A percentile compares a stretch with the other conserved stretches of the same genome.
Conservation (phyloP, 2,797 vertebrate genomes). For the Centropyge bicolor region DNA sequence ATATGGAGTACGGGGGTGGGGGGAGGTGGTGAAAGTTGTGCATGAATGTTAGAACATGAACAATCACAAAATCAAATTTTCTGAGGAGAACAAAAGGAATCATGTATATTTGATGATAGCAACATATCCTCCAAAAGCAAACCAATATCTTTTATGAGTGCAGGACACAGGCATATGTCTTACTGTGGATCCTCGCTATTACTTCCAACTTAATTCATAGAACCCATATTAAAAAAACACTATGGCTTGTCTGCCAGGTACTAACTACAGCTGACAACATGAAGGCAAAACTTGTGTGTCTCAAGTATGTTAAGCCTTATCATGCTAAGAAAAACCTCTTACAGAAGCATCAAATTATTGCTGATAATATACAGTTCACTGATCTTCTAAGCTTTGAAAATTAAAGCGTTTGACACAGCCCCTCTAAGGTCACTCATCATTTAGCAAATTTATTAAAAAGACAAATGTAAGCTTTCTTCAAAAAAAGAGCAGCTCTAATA, state of each 20-base stretch:
- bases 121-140: conserved; percentile 43
- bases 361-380: conserved; percentile 14
- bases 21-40: conserved; percentile 38
- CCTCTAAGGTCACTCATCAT: not conserved
- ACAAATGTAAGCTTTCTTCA: not conserved
- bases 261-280: conserved; percentile 9
- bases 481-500: not conserved
- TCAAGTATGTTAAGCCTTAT: conserved; percentile 15
- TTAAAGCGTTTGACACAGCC: conserved; percentile 1
- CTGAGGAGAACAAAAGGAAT: conserved; percentile 36
- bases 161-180: conserved; percentile 36
- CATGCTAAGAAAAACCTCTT: conserved; percentile 18
- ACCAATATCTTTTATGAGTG: conserved; percentile 37
- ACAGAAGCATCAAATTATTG: conserved; percentile 16
- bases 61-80: conserved; percentile 56
- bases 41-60: conserved; percentile 54
- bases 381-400: conserved; percentile 7
- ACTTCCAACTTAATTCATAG: conserved; percentile 28
- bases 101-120: conserved; percentile 53
- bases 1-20: conserved; percentile 57
- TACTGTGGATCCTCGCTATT: conserved; percentile 17
- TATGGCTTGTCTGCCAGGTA: not conserved
- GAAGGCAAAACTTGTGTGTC: conserved; percentile 7
- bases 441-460: not conserved
- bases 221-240: conserved; percentile 30